Conservation (phyloP, 92 coral and sea anemone genomes). For the Porites evermanni region DNA sequence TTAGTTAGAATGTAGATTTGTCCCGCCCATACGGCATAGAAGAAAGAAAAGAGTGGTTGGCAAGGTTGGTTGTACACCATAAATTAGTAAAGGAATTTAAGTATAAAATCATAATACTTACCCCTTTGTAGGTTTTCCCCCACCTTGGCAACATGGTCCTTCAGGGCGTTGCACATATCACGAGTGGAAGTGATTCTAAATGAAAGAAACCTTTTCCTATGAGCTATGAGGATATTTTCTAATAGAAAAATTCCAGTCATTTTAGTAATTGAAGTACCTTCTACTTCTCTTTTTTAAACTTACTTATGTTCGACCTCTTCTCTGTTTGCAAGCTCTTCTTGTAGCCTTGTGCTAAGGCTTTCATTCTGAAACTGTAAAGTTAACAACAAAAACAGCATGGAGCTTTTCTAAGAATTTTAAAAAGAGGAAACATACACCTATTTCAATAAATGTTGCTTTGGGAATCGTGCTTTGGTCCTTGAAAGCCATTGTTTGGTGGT, state of each 20-base stretch:
- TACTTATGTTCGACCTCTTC: slow-evolving; percentile 96
- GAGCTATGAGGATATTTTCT: neutral
- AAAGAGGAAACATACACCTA: too few relatives aligned
- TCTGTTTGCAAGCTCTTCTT: slow-evolving; percentile 85
- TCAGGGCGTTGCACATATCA: slow-evolving; percentile 89
- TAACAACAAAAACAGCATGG: neutral
- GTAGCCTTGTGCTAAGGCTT: slow-evolving; percentile 89
- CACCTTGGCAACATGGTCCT: slow-evolving; percentile 88
- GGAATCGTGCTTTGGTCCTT: too few relatives aligned
- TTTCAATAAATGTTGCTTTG: too few relatives aligned
- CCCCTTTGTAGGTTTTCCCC: slow-evolving; percentile 85
- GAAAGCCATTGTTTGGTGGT: too few relatives aligned
- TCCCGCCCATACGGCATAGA: too few relatives aligned
- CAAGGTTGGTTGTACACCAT: too few relatives aligned
- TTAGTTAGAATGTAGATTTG: too few relatives aligned
- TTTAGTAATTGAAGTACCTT: neutral
- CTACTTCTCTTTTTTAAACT: neutral
- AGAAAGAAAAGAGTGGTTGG: too few relatives aligned
- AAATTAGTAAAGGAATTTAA: too few relatives aligned
- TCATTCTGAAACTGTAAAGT: slow-evolving; percentile 87
- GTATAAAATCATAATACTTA: slow-evolving; percentile 1
- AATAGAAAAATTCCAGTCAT: neutral
- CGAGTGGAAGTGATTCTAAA: slow-evolving; percentile 83
- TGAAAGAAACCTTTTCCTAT: neutral
- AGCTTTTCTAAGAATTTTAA: neutral